Base-by-base conservation (phyloP, 92 coral and sea anemone species). In the Epizoanthus fatuus region DNA sequence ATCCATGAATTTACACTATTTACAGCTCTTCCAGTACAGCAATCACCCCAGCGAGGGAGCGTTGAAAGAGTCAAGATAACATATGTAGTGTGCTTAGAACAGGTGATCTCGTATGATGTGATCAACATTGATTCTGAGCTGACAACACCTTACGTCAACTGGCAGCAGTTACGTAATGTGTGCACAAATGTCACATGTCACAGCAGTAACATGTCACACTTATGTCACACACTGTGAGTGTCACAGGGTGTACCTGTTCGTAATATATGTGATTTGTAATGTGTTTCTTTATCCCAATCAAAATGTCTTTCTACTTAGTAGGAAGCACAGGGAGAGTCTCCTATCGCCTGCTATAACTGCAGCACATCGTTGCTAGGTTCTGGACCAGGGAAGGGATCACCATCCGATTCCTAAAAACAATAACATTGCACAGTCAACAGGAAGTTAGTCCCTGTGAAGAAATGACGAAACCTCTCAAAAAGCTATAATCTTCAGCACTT, bases 331-430 rank as follows among this genome's bases (percentile, higher is more conserved):
- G 38, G 35, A 62, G 32, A 62, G 25, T 62, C 67, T 22, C 32
- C 13, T 5, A 8, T 20, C 5, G 74, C 11, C 38, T 53, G 56
- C 45, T 73, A 73, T 53, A 73, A 51, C 79, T 73, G 79, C 20
- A 73, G 63, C 14, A 73, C 7, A 12, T 73, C 79, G 79, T 73
- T 73, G 79, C 14, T 73, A 39, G 63, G 79, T 49, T 51, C 79
- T 20, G 62, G 13, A 13, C 35, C 79, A 51, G 62, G 3, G 38
- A 51, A 73, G 7, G 79, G 79, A 1, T 73, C 79, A 16, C 63
- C 79, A 53, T 73, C 79, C 10, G 79, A 73, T 53, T 73, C 79
- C 79, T 73, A 60, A 12, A 53, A 73, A 53, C 8, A 72, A 53
- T 3, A 73, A 73, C 5, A 49, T 19, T 40, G 14, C 42, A 73